Base-by-base conservation (phyloP, 2,113 vertebrate genomes). In the Chloebia gouldiae region DNA sequence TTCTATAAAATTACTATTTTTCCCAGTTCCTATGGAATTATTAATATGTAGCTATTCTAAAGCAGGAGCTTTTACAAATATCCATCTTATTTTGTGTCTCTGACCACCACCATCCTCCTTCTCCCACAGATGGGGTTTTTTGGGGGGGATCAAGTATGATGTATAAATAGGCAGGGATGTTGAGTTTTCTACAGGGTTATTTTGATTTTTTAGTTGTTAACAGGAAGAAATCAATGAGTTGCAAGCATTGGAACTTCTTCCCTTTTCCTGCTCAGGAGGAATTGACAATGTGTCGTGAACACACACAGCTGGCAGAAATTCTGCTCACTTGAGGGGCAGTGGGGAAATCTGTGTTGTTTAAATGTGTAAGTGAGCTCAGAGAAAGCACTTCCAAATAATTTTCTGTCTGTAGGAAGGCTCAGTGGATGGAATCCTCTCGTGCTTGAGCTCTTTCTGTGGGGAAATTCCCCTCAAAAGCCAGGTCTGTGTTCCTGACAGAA, bases 311-410 rank as follows among this genome's bases (percentile, higher is more conserved):
- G 24, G 33, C 60, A 60, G 44, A 65, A 44, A 57, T 44, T 51
- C 51, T 79, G 63, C 59, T 61, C 16, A 60, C 15, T 44, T 1
- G 0, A 33, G 30, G 69, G 70, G 53, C 37, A 68, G 44, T 10
- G 3, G 33, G 33, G 61, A 72, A 68, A 37, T 50, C 27, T n/a
- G 4, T 0, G 0, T 47, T 31, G 8, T 71, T 66, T 42, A 59
- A 84, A 49, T 11, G 19, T 70, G 31, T n/a, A 39, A n/a, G 21
- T 73, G 54, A 75, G 47, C 47, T 59, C 33, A 40, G 37, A 87
- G 81, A 54, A 81, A 60, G 66, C 65, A 59, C 25, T 60, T 68
- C 27, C 11, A 30, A 22, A 61, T 39, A 11, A 47, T 66, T 78
- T 81, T n/a, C 44, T 68, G 42, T 70, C 64, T 81, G 19, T 51